Base-by-base conservation (phyloP, 2,888 invertebrate species). In the Galerucella pusilla region DNA sequence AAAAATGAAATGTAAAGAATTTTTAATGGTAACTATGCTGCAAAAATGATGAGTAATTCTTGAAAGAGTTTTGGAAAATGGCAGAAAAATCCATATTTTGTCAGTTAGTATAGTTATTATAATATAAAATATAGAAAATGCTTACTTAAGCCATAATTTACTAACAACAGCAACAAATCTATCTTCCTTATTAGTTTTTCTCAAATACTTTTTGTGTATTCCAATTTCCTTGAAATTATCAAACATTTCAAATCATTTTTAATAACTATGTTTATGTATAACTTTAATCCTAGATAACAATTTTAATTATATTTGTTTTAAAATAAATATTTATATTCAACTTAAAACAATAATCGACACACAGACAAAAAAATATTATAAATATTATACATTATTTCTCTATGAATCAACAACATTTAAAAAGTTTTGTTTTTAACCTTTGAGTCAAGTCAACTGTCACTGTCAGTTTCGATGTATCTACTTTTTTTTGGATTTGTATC, bases 161-260 rank as follows among this genome's bases (percentile, higher is more conserved):
- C 93, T 92, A 68, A 92, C 93, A 72, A 93, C 89, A 45, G 91
- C 90, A 68, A 91, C 87, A 85, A 90, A 93, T 83, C 92, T 89
- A 80, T 91, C 90, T 59, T 91, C 87, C 74, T 90, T 90, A 69
- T 88, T 87, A 67, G 91, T 90, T 66, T 89, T 86, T 83, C 89
- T 89, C 68, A 93, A 89, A 88, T 93, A 93, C 85, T 93, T 93
- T 80, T 88, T 89, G 80, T 92, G 93, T 85, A 95, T 91, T 79
- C 92, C 91, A 84, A 95, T 89, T 88, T 94, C 94, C 83, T 91
- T 91, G 85, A 90, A 90, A 83, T 94, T 89, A 85, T 89, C 87
- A 86, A 94, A 93, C 93, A 94, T 93, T 77, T 76, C 82, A 52
- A 49, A 49, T 68, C 73, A 70, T 72, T 45, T 66, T 65, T 46